Base-by-base conservation (phyloP, 2,888 invertebrate genomes). In the Drosophila histrio region DNA sequence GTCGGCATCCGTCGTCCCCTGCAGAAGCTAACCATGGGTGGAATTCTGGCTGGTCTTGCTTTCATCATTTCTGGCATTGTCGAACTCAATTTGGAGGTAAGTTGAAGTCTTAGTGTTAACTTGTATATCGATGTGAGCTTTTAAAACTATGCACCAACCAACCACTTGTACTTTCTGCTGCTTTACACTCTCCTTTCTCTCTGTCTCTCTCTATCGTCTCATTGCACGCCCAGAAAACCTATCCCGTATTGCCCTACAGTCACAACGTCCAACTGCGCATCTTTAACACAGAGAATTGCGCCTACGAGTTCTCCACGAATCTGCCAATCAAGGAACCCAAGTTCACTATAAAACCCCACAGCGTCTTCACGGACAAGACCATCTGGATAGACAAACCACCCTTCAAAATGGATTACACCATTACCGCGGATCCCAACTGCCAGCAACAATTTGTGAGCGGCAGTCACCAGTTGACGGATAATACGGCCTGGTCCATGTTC, bases 21-120 rank as follows among this genome's bases (percentile, higher is more conserved):
- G 53, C 96, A 97, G 88, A 96, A 97, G 90, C 95, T 99, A 93
- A 95, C 95, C 0, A 93, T 95, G 84, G 99, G 99, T 5, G 98
- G 99, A 38, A 87, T 97, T 17, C 90, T 99, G 1, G 97, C 98
- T 0, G 96, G 96, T 0, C 61, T 94, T 0, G 95, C 99, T 0
- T 99, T 99, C 89, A 92, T 96, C n/a, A 93, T 97, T 26, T 97
- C 99, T 1, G 98, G 95, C 3, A 88, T 96, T n/a, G 94, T 99
- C 1, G 97, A 98, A 91, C 88, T 97, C 0, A 91, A 93, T 24
- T 92, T 97, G 58, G 94, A 97, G 94, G 96, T 95, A 90, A 79
- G 89, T 71, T 6, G 4, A 19, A 2, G 11, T n/a, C 3, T 34
- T 6, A n/a, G 3, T 7, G 8, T 11, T 4, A 15, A 24, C 5